Conservation (phyloP, 2,797 vertebrate species). For the Crypturellus tataupa region DNA sequence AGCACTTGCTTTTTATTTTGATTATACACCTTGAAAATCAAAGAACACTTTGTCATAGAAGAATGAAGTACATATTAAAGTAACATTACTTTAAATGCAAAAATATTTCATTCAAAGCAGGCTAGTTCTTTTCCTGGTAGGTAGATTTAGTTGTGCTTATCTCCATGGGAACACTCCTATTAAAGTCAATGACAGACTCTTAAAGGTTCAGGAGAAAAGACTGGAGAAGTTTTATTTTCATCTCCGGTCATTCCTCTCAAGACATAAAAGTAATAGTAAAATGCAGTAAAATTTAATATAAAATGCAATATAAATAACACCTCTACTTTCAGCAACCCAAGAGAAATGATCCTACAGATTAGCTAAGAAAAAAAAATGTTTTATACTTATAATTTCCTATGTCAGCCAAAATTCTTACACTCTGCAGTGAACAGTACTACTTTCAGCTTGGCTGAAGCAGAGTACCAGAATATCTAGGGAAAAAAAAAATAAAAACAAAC, state of each 20-base stretch:
- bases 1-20: conserved; percentile 56
- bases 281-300: conserved; percentile 13
- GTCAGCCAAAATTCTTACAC: not conserved
- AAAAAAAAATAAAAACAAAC: too few species aligned
- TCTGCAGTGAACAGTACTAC: not conserved
- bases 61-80: conserved; percentile 52
- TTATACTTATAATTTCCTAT: not conserved
- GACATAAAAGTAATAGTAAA: not conserved
- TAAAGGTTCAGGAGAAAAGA: conserved; percentile 53
- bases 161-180: conserved; percentile 66
- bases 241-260: not conserved
- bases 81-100: conserved; percentile 65
- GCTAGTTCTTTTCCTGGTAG: conserved; percentile 53
- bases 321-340: not conserved
- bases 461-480: not conserved
- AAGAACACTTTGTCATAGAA: conserved; percentile 47
- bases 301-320: conserved; percentile 21
- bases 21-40: conserved; percentile 60
- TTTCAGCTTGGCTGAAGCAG: not conserved
- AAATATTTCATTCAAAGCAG: conserved; percentile 65
- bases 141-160: conserved; percentile 58
- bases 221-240: conserved; percentile 37
- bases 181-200: conserved; percentile 66
- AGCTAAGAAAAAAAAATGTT: not conserved
- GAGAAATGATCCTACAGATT: conserved; percentile 21